phyloP scores from a whole-genome alignment of 2,888 invertebrate genomes.

The Agonopterix subpropinquella region DNA sequence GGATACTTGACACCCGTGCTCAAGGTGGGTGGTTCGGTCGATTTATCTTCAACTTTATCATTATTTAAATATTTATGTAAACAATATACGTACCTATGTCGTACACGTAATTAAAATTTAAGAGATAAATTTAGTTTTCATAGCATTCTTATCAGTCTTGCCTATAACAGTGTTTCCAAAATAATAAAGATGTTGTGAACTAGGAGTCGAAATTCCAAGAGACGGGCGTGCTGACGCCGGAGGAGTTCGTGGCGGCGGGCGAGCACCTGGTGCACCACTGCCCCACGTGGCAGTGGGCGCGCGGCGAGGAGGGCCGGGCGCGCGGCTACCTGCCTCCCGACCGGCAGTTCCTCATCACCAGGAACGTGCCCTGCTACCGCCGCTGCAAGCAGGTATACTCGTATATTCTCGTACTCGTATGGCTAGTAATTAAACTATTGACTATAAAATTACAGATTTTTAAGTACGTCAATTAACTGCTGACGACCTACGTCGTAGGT shows the following conservation, averaged over 20 bases:
- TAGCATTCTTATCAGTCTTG: background rate
- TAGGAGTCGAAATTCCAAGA: slow-evolving; percentile 98
- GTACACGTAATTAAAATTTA: background rate
- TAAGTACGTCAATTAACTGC: too few species aligned
- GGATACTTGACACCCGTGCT: slow-evolving; percentile 97
- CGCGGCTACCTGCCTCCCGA: slow-evolving; percentile 94
- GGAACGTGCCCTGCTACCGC: slow-evolving; percentile 97
- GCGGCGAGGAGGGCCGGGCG: slow-evolving; percentile 91
- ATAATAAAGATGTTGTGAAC: background rate
- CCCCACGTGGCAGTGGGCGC: slow-evolving; percentile 99
- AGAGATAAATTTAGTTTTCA: background rate
- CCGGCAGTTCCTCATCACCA: slow-evolving; percentile 97
- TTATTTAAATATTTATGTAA: too few species aligned
- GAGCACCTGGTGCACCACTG: slow-evolving; percentile 99
- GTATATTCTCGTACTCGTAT: too few species aligned
- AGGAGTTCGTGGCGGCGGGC: slow-evolving; percentile 99
- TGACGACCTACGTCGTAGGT: too few species aligned
- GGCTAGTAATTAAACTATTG: too few species aligned
- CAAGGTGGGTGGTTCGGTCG: slow-evolving; percentile 78
- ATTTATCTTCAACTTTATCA: too few species aligned
- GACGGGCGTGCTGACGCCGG: slow-evolving; percentile 98
- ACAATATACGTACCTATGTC: too few species aligned
- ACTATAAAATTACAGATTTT: too few species aligned
- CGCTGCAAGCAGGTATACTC: slow-evolving; percentile 87
- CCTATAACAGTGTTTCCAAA: background rate